These are phyloP conservation scores for Sturnira hondurensis DNA, from an alignment of 2,113 vertebrate genomes.

Conservation along the genomic window DNA sequence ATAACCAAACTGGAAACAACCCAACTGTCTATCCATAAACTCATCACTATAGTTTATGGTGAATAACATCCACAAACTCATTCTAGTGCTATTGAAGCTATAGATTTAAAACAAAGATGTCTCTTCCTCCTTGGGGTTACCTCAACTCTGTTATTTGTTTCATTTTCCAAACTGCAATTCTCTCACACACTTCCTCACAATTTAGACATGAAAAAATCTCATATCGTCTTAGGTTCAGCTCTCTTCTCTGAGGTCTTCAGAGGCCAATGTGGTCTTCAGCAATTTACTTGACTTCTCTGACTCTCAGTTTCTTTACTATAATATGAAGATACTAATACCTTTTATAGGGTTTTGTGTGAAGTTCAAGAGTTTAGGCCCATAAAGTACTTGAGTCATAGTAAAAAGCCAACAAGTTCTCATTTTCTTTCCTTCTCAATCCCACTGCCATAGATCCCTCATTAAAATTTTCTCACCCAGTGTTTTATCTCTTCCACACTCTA, in stretches of 20 bases:
- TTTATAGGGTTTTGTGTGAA: not conserved
- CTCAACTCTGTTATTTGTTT: not conserved
- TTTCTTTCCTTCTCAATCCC: not conserved
- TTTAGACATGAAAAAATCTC: not conserved
- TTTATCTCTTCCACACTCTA: not conserved
- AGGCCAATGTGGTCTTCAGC: not conserved
- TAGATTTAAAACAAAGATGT: not conserved
- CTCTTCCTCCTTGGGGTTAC: not conserved
- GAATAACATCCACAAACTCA: not conserved
- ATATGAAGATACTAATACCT: not conserved
- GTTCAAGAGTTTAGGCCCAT: not conserved
- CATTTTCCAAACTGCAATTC: not conserved
- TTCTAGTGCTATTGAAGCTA: not conserved
- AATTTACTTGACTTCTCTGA: not conserved
- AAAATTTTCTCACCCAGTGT: not conserved
- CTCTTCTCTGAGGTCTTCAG: not conserved
- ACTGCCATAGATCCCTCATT: not conserved
- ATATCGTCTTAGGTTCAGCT: not conserved
- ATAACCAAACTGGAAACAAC: not conserved
- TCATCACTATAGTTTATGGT: too few relatives aligned
- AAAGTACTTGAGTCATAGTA: not conserved
- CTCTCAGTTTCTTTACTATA: not conserved
- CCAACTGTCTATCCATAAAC: not conserved
- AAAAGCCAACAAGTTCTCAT: not conserved
- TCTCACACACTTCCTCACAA: not conserved